Conservation (phyloP, 2,113 vertebrate genomes). For the Tachuris rubrigastra region DNA sequence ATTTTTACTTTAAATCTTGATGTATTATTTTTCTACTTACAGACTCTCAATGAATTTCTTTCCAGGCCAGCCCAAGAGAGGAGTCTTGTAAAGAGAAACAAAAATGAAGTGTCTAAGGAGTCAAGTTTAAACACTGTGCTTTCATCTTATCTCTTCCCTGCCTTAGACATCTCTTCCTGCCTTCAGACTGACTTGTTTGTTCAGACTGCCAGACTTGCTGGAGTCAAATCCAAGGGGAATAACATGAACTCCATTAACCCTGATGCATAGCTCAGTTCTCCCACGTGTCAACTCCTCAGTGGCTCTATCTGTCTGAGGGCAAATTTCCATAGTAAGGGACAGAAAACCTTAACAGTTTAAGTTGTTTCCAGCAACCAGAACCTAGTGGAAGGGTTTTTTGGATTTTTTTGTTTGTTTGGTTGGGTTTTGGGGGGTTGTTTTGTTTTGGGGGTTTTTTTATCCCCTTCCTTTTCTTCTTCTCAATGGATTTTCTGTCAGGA, state of each 20-base stretch:
- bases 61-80: background rate
- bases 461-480: background rate
- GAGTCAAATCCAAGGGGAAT: background rate
- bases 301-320: background rate
- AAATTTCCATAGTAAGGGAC: background rate
- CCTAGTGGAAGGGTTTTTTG: background rate
- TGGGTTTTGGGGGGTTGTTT: too few relatives aligned
- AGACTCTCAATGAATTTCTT: background rate
- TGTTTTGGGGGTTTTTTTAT: background rate
- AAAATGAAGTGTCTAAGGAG: background rate
- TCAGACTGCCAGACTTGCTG: background rate
- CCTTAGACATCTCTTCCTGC: background rate
- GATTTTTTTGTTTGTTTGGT: background rate
- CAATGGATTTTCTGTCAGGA: background rate
- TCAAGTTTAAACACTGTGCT: background rate
- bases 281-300: background rate
- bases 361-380: background rate
- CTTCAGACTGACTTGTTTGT: background rate
- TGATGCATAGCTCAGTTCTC: accelerated
- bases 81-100: background rate
- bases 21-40: background rate
- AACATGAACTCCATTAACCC: background rate
- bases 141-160: background rate
- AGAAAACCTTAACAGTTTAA: background rate
- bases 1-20: background rate